Base-by-base conservation (phyloP, 2,113 vertebrate species). In the Numenius arquata region DNA sequence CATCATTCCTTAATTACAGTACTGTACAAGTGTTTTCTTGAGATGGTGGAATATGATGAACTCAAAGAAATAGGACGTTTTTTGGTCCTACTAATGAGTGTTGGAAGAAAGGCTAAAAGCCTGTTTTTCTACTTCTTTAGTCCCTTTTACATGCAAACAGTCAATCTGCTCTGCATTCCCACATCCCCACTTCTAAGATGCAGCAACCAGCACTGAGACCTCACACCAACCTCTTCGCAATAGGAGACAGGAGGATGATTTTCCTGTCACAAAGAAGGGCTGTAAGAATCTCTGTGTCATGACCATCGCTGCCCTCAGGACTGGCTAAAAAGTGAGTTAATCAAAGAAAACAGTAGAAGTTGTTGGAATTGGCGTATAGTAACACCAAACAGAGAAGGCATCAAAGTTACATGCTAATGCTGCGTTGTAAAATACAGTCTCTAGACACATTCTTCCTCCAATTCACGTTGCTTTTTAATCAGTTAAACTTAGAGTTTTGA, bases 331-430 rank as follows among this genome's bases (percentile, higher is more conserved):
- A 40, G 47, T 56, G 25, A 76, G 19, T n/a, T 74, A 71, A 12
- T 19, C 17, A 26, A 82, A 87, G 8, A 75, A 91, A 87, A 71
- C 27, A 71, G 8, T 20, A 30, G 15, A 76, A 81, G 26, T 9
- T 75, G 12, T 56, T 85, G 9, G 21, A 79, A 67, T 12, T 36
- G 16, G 20, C 45, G 55, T 23, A 38, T 1, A 63, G 27, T 52
- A 9, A 85, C 20, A 47, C 23, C 22, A 77, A 72, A 68, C 30
- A 74, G 29, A 76, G 50, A 85, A 81, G 36, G 15, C 16, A 63
- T 0, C 0, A 29, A 48, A 86, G 17, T 41, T 72, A 63, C 20
- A 62, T 34, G 26, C 15, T 48, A 77, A 71, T 16, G 5, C 18
- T 63, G 21, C 47, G 47, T 12, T 53, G 30, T 25, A 76, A 76